Base-by-base conservation (phyloP, 2,113 vertebrate genomes). In the Hippocampus barbouri region DNA sequence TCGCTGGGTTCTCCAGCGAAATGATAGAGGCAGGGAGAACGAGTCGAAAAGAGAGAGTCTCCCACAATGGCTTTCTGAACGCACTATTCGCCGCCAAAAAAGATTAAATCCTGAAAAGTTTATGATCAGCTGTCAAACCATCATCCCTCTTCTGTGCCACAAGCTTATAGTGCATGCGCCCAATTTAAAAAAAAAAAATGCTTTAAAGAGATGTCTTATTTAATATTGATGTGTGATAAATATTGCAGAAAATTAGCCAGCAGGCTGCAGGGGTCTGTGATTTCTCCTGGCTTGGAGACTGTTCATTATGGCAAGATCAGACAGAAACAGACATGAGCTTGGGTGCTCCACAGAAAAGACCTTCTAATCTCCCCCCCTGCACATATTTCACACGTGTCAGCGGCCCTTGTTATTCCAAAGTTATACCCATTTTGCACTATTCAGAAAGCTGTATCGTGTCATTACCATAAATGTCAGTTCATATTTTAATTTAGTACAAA, bases 291-390 rank as follows among this genome's bases (percentile, higher is more conserved):
- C 83, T 68, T 68, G 47, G 51, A 84, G 74, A 83, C 73, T 62
- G 51, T 80, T 87, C 80, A 88, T 88, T 88, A 87, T 8, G 69
- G 66, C 45, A 21, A 87, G 83, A 89, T 91, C 89, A 89, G 89
- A 90, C 82, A 57, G 88, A 89, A 87, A 86, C 83, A 79, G 84
- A 79, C 79, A 88, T 87, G 88, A 89, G 83, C 49, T 65, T 70
- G 69, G 71, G 76, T 75, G 70, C 81, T 74, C 76, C 69, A 71
- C 83, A 72, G 69, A 69, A 27, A 73, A 41, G 30, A 75, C 82
- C 60, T 74, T 83, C 54, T 23, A 65, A 66, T 71, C 2, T 65
- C 61, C 71, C 69, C 56, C 59, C 56, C 23, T 7, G 56, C 71
- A 53, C 75, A 51, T 64, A 47, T 64, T 74, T 74, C n/a, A 73